phyloP scores from a whole-genome alignment of 2,113 vertebrate genomes.

The Oreotrochilus melanogaster region DNA sequence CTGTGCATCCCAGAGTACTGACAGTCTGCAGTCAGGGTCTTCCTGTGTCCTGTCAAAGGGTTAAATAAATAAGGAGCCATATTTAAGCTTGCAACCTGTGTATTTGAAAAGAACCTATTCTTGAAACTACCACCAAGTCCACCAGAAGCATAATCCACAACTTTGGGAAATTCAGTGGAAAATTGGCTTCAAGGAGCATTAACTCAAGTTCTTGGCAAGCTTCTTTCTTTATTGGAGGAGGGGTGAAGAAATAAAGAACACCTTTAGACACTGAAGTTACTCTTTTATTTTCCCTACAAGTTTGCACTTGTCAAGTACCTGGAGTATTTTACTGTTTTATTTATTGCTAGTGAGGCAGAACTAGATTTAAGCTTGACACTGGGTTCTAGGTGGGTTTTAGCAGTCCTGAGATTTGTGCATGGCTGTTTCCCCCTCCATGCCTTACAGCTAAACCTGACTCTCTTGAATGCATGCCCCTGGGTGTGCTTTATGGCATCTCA shows the following conservation, averaged over 20 bases:
- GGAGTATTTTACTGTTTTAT: neutral
- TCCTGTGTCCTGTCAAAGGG: neutral
- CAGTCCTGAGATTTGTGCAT: neutral
- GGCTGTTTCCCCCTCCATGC: neutral
- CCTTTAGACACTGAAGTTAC: neutral
- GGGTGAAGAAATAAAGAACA: neutral
- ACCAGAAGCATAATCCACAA: slow-evolving; percentile 21
- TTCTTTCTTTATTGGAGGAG: neutral
- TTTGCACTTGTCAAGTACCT: neutral
- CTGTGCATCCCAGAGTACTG: neutral
- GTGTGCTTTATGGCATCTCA: neutral
- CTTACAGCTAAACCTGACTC: neutral
- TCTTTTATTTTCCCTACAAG: neutral
- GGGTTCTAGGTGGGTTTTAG: neutral
- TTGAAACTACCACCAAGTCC: slow-evolving; percentile 12
- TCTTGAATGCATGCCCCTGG: neutral
- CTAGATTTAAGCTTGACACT: neutral
- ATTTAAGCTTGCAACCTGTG: neutral
- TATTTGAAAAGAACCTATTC: neutral
- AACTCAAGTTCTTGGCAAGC: slow-evolving; percentile 28
- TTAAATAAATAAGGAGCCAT: neutral
- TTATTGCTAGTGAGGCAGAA: neutral
- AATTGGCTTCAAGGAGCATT: slow-evolving; percentile 60
- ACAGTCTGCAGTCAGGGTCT: accelerated
- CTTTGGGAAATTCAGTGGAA: slow-evolving; percentile 65